phyloP scores from a whole-genome alignment of 1,140 invertebrate genomes.

The Myzus persicae region DNA sequence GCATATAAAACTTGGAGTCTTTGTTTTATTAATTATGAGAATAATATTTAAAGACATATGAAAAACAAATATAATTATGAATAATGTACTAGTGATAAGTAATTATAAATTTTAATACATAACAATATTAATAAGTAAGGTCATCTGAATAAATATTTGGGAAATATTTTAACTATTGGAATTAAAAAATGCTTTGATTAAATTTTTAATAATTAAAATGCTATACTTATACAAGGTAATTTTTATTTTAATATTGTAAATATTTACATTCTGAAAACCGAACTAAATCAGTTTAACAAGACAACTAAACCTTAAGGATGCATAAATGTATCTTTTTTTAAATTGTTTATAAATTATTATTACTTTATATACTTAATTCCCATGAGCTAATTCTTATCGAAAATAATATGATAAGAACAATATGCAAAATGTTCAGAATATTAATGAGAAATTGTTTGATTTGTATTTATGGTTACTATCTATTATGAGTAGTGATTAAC shows the following conservation, averaged over 20 bases:
- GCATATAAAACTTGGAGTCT: not conserved
- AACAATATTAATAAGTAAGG: not conserved
- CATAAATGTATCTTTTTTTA: not conserved
- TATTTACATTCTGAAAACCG: not conserved
- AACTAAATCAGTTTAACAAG: not conserved
- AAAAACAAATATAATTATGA: not conserved
- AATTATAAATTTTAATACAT: not conserved
- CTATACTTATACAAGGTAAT: not conserved
- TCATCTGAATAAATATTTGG: not conserved
- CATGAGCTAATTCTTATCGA: not conserved
- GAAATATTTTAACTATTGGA: not conserved
- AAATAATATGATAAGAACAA: not conserved
- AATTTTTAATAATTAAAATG: not conserved
- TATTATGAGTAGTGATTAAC: not conserved
- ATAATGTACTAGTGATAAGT: not conserved
- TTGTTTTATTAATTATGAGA: slow-evolving; percentile 7
- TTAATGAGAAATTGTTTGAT: slow-evolving; percentile 12
- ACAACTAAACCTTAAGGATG: not conserved
- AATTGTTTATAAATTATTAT: not conserved
- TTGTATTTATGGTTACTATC: not conserved
- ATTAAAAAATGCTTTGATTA: not conserved
- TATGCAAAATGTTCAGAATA: not conserved
- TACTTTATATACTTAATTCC: not conserved
- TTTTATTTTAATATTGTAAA: not conserved
- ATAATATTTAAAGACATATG: not conserved